Base-by-base conservation (phyloP, 2,797 vertebrate genomes). In the Spea hammondii region DNA sequence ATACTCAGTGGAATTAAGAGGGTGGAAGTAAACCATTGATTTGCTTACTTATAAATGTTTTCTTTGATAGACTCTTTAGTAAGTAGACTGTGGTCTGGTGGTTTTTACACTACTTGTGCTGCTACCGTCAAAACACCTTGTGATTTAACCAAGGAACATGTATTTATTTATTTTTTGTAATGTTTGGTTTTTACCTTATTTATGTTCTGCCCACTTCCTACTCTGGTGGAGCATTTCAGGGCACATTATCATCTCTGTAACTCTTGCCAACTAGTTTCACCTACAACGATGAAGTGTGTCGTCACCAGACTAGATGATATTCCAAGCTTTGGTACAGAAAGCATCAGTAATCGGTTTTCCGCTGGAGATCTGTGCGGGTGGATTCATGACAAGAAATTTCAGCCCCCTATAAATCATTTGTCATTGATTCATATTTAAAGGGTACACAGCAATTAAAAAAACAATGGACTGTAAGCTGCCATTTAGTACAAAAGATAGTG, bases 311-410 rank as follows among this genome's bases (percentile, higher is more conserved):
- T 32, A 32, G 32, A 32, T 32, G 32, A 32, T 32, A 32, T 32
- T 32, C 53, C 72, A 5, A 5, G 46, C 45, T 79, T 51, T 74
- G 79, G 70, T 70, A 80, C 75, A 5, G 49, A 80, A 86, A 83
- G 79, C 78, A 85, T 84, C 85, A 85, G 84, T 84, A 87, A 85
- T 4, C 74, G 78, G 79, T 87, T 84, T 85, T 86, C 88, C 91
- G 88, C 82, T 0, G 88, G 84, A 74, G 83, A 82, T 84, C 44
- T 74, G 89, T 86, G 90, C 93, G 85, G 91, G 91, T 91, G 89
- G 86, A 88, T 70, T 79, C 84, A 83, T 93, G 92, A 91, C 91
- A 92, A 93, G 92, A 93, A 92, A 90, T 89, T 86, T 88, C 86
- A 67, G 9, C 87, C 86, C 70, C 84, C 87, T 79, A 84, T 32